A percentile compares a stretch with the other conserved stretches of the same genome.
These are phyloP conservation scores for Tyto alba DNA, from an alignment of 2,113 vertebrate species.

Conservation along the genomic window DNA sequence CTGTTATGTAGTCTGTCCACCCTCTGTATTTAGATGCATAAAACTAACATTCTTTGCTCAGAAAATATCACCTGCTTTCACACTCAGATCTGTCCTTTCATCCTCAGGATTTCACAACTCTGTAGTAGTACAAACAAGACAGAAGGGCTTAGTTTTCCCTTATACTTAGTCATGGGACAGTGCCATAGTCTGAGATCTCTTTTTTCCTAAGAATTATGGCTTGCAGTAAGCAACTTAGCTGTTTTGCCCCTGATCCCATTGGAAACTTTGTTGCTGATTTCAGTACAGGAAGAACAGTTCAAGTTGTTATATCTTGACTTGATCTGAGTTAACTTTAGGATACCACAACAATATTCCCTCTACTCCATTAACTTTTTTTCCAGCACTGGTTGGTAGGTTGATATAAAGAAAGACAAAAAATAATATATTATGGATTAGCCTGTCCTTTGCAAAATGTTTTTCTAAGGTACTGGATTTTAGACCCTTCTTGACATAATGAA, in stretches of 20 bases:
- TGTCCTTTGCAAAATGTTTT: neutral
- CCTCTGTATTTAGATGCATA: neutral
- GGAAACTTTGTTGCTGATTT: neutral
- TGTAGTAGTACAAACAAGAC: neutral
- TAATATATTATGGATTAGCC: neutral
- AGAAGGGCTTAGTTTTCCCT: neutral
- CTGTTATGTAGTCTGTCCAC: neutral
- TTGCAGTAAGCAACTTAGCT: neutral
- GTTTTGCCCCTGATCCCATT: neutral
- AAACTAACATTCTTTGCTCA: neutral
- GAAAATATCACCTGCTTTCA: neutral
- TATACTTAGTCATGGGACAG: neutral
- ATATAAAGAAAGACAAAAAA: neutral
- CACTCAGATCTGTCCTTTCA: neutral
- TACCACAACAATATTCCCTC: neutral
- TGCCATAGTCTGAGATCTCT: neutral
- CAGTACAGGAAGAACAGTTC: neutral
- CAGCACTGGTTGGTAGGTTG: neutral
- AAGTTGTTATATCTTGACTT: neutral
- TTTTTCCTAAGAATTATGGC: neutral
- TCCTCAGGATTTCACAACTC: neutral
- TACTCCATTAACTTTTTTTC: neutral
- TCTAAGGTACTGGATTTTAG: neutral
- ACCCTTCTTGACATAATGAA: neutral
- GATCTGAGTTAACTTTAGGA: neutral